A percentile compares a stretch with the other conserved stretches of the same genome.
Conservation (phyloP, 1,140 invertebrate genomes). For the Wiebesia pumilae region DNA sequence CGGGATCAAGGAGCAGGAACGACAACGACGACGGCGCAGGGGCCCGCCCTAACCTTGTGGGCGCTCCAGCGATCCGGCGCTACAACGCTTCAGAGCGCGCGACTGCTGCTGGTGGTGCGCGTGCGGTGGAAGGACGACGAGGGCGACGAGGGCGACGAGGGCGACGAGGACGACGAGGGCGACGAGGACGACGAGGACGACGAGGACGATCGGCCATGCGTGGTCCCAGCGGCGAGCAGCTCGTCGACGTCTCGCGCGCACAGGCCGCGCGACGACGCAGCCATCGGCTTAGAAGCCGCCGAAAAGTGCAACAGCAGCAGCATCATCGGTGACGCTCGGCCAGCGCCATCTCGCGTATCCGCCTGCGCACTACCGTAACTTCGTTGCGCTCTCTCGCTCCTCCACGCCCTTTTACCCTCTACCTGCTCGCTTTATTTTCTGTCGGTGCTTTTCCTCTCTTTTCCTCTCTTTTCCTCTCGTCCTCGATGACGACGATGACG, state of each 20-base stretch:
- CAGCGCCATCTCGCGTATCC: not conserved
- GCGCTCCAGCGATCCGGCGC: not conserved
- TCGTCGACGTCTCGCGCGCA: not conserved
- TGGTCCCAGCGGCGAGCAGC: not conserved
- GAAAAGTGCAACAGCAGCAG: constrained; percentile 16
- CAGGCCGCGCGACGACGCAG: not conserved
- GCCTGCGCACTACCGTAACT: too few relatives aligned
- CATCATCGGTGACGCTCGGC: not conserved
- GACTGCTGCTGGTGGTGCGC: not conserved
- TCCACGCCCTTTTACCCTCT: not conserved
- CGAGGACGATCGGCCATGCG: not conserved
- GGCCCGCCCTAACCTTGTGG: not conserved
- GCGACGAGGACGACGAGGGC: not conserved
- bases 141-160: not conserved
- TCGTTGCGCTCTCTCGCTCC: too few relatives aligned
- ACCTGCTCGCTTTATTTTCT: too few relatives aligned
- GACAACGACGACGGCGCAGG: not conserved
- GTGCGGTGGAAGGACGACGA: not conserved
- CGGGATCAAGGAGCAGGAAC: too few relatives aligned
- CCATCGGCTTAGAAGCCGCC: not conserved
- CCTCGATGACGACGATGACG: too few relatives aligned
- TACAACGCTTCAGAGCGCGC: not conserved
- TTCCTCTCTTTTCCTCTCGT: too few relatives aligned
- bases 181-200: not conserved
- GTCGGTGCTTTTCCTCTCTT: too few relatives aligned